Evolutionary conservation across 2,888 invertebrate genomes (phyloP).

Genomic region (Tachystola acroxantha): DNA sequence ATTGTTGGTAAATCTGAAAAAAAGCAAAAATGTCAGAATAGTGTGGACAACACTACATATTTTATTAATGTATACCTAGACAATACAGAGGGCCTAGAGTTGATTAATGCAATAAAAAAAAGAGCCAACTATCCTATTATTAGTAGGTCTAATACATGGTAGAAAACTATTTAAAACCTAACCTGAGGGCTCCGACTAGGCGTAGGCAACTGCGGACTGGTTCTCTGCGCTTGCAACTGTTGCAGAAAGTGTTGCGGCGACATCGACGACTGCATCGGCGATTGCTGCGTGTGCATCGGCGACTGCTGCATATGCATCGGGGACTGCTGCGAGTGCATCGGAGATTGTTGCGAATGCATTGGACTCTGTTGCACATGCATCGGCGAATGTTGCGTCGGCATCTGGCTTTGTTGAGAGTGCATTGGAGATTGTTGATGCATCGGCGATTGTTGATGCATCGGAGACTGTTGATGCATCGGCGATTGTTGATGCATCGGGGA

Average conservation of each 20-base stretch:
- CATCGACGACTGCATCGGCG: slow-evolving; percentile 39
- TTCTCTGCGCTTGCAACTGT: slow-evolving; percentile 63
- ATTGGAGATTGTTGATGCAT: slow-evolving; percentile 39
- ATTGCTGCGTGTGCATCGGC: slow-evolving; percentile 43
- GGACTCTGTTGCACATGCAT: slow-evolving; percentile 37
- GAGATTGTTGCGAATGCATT: slow-evolving; percentile 42
- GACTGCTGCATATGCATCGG: slow-evolving; percentile 55
- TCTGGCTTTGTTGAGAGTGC: slow-evolving; percentile 40
- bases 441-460: slow-evolving; percentile 30
- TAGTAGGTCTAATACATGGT: no score
- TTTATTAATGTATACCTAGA: no score
- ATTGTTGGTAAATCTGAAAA: slow-evolving; percentile 68
- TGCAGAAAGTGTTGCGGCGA: slow-evolving; percentile 40
- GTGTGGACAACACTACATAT: no score
- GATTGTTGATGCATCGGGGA: slow-evolving; percentile 28
- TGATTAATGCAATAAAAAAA: no score
- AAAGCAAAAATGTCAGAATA: slow-evolving; percentile 2
- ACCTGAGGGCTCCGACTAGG: slow-evolving; percentile 73
- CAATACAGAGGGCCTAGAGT: no score
- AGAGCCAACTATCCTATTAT: no score
- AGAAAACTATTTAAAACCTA: slow-evolving; percentile 4
- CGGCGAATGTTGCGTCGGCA: slow-evolving; percentile 38
- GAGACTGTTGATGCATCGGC: slow-evolving; percentile 39
- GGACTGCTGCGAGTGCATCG: slow-evolving; percentile 36
- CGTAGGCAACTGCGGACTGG: slow-evolving; percentile 67